Conservation (phyloP, 64 coral and sea anemone species). For the Cladopsammia gracilis region DNA sequence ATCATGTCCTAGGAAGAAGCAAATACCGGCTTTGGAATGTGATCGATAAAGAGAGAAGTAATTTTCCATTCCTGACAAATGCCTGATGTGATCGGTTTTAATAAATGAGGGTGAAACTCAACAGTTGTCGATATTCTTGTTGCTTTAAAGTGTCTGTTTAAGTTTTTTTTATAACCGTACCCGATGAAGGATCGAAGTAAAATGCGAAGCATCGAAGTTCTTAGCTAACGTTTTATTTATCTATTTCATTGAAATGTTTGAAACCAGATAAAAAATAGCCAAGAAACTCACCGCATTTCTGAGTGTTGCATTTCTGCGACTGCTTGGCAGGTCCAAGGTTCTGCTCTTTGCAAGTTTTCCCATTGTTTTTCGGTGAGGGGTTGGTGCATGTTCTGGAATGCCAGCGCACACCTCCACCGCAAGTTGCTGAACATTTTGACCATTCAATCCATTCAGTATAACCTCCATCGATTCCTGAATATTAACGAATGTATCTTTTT, state of each 20-base stretch:
- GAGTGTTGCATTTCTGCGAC: slow-evolving; percentile 9
- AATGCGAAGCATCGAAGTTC: too few species aligned
- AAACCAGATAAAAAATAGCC: neutral
- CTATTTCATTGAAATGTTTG: neutral
- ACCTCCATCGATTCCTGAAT: slow-evolving; percentile 77
- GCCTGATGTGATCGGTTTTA: too few species aligned
- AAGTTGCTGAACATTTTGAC: slow-evolving; percentile 82
- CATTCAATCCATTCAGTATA: slow-evolving; percentile 85
- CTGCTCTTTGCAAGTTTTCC: slow-evolving; percentile 6
- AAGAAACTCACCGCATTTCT: slow-evolving; percentile 2
- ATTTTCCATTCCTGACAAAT: too few species aligned
- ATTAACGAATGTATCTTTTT: neutral
- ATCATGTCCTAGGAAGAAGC: too few species aligned
- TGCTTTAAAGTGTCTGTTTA: too few species aligned
- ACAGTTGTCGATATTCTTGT: too few species aligned
- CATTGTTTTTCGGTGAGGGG: slow-evolving; percentile 56
- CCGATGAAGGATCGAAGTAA: too few species aligned
- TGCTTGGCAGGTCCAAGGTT: neutral
- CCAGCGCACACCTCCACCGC: slow-evolving; percentile 77
- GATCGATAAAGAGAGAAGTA: too few species aligned
- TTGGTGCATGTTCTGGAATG: slow-evolving; percentile 92
- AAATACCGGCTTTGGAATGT: too few species aligned
- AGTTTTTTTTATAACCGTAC: too few species aligned
- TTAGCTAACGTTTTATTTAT: too few species aligned
- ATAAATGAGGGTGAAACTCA: too few species aligned